A percentile compares a stretch with the other conserved stretches of the same genome.
These are phyloP conservation scores for Ctenopoma kingsleyae DNA, from an alignment of 2,797 vertebrate species.

Conservation along the genomic window DNA sequence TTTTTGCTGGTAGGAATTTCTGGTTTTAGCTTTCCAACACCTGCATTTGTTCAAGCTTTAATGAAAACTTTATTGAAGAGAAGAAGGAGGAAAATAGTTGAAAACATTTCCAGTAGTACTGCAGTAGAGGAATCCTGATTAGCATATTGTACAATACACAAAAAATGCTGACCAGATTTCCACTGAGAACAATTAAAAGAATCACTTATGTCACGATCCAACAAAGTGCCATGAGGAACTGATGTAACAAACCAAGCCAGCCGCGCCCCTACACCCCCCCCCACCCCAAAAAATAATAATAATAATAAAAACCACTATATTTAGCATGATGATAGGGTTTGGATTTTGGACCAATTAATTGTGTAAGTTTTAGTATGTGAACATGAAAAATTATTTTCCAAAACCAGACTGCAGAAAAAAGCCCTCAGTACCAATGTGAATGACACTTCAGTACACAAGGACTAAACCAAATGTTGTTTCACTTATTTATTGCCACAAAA, in stretches of 20 bases:
- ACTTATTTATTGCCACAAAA: not conserved
- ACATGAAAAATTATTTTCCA: not conserved
- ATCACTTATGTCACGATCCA: constrained; percentile 15
- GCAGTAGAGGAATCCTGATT: constrained; percentile 15
- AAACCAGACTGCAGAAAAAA: not conserved
- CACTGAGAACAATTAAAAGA: constrained; percentile 44
- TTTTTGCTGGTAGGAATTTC: not conserved
- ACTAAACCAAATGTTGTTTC: too few relatives aligned
- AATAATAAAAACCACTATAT: constrained; percentile 16
- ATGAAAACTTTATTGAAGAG: not conserved
- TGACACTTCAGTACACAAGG: not conserved
- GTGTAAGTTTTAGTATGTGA: not conserved
- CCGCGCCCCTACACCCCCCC: too few relatives aligned
- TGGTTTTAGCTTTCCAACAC: not conserved
- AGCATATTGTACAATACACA: constrained; percentile 13
- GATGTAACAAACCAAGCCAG: not conserved
- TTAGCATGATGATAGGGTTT: constrained; percentile 5
- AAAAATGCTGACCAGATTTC: constrained; percentile 38
- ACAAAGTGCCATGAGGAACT: constrained; percentile 6
- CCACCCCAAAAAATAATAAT: too few relatives aligned
- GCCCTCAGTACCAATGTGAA: not conserved
- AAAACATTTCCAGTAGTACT: not conserved
- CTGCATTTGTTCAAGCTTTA: constrained; percentile 7
- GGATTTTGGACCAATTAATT: constrained; percentile 10
- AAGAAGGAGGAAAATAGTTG: accelerated